A percentile compares a stretch with the other conserved stretches of the same genome.
Conservation (phyloP, 2,113 vertebrate species). For the Laticauda colubrina region DNA sequence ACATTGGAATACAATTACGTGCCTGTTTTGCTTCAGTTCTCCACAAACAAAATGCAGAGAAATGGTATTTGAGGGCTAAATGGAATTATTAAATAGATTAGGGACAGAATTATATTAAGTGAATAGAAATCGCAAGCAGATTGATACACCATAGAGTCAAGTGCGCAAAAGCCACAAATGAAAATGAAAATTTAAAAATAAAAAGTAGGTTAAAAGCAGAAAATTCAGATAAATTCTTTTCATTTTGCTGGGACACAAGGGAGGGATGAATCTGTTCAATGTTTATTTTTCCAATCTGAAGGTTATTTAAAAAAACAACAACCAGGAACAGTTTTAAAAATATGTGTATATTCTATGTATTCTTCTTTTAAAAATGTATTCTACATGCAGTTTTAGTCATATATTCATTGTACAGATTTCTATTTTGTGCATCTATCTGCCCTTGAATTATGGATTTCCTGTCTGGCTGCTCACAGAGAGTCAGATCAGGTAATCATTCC, state of each 20-base stretch:
- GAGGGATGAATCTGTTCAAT: not conserved
- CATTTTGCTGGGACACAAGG: not conserved
- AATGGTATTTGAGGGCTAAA: not conserved
- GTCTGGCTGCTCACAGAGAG: too few species aligned
- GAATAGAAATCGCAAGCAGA: not conserved
- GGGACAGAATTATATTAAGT: not conserved
- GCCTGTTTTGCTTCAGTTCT: not conserved
- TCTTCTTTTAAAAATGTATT: not conserved
- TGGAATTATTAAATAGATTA: not conserved
- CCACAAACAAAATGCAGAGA: not conserved
- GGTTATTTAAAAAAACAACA: not conserved
- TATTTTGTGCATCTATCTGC: not conserved
- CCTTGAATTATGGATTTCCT: too few species aligned
- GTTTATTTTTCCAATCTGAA: not conserved
- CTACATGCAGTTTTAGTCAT: not conserved
- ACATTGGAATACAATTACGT: not conserved
- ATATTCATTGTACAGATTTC: not conserved
- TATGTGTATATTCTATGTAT: not conserved
- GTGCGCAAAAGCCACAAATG: not conserved
- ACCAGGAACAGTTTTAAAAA: not conserved
- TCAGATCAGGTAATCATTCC: too few species aligned
- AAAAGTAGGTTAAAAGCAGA: not conserved
- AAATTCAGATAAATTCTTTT: not conserved
- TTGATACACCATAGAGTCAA: not conserved
- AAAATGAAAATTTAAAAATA: not conserved